A percentile compares a stretch with the other conserved stretches of the same genome.
Evolutionary conservation across 2,888 invertebrate species (phyloP).

Genomic region (Erebia ligea): DNA sequence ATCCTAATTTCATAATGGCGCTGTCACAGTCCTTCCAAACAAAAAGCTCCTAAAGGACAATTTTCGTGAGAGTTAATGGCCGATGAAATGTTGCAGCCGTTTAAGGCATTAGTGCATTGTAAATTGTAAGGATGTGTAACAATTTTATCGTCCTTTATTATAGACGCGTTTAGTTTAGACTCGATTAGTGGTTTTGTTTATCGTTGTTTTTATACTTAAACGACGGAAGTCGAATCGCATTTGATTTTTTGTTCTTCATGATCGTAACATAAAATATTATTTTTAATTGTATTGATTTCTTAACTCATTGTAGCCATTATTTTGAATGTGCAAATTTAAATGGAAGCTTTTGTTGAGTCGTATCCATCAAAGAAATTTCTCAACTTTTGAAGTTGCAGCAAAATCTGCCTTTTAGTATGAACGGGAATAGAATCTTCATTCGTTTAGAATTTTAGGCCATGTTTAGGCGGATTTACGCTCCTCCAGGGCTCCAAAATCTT

Average conservation of each 20-base stretch:
- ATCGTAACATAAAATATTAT: neutral
- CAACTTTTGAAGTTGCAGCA: too few relatives aligned
- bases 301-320: neutral
- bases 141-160: slow-evolving; percentile 52
- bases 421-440: too few relatives aligned
- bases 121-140: slow-evolving; percentile 60
- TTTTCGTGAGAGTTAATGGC: slow-evolving; percentile 71
- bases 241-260: slow-evolving; percentile 3
- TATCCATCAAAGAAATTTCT: too few relatives aligned
- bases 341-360: too few relatives aligned
- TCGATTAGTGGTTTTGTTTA: slow-evolving; percentile 37
- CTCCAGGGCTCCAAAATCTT: too few relatives aligned
- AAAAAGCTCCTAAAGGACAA: slow-evolving; percentile 75
- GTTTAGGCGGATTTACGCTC: too few relatives aligned
- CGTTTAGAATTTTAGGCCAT: too few relatives aligned
- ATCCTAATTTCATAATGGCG: slow-evolving; percentile 82
- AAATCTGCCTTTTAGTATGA: too few relatives aligned
- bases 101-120: slow-evolving; percentile 57
- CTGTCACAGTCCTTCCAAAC: slow-evolving; percentile 75
- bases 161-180: slow-evolving; percentile 36
- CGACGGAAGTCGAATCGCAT: slow-evolving; percentile 48
- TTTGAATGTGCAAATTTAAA: neutral
- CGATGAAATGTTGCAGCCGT: slow-evolving; percentile 71
- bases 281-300: neutral
- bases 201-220: slow-evolving; percentile 35